Evolutionary conservation across 2,113 vertebrate genomes (phyloP), one percentile per base, ranked within the genome.

Genomic region (Corvus hawaiiensis): DNA sequence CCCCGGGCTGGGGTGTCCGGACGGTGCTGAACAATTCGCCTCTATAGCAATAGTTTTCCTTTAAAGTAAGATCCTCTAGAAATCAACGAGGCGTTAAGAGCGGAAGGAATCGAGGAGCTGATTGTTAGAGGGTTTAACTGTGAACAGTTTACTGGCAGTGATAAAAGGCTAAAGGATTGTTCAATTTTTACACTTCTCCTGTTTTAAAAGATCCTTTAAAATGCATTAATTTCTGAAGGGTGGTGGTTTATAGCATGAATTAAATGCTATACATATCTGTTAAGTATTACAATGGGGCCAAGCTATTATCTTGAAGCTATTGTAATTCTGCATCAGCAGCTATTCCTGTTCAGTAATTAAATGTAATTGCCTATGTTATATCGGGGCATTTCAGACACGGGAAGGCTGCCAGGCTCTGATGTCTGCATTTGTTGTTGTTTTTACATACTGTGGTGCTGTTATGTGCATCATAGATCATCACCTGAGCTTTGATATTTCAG

Each of bases 311-410:
- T 49, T 22, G 37, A 54, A 51, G 63, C 10, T 3, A 24, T 28
- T 79, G 43, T 59, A 56, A 54, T 68, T 88, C 62, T 62, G n/a
- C 66, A 35, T 54, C 62, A 39, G 68, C 33, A 64, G 48, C 69
- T 61, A 52, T 32, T 89, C 78, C 86, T 91, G 51, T 92, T 87
- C 44, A 37, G 44, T 87, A 88, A 84, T 84, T 75, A 64, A 84
- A 33, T 61, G 46, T 63, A 67, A 71, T 48, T 69, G 87, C 43
- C 37, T 35, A 27, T 75, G 27, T 51, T 88, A 19, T 67, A 84
- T 51, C 55, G 62, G 82, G 26, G 30, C 35, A 7, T 89, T 54
- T 52, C 74, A 68, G 92, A 17, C 68, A 7, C 0, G 12, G 62
- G 71, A 74, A 72, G 64, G 7, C 76, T 41, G 44, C 61, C 81